Evolutionary conservation across 23 tunicate genomes (phyloP).

Genomic region (Styela plicata): DNA sequence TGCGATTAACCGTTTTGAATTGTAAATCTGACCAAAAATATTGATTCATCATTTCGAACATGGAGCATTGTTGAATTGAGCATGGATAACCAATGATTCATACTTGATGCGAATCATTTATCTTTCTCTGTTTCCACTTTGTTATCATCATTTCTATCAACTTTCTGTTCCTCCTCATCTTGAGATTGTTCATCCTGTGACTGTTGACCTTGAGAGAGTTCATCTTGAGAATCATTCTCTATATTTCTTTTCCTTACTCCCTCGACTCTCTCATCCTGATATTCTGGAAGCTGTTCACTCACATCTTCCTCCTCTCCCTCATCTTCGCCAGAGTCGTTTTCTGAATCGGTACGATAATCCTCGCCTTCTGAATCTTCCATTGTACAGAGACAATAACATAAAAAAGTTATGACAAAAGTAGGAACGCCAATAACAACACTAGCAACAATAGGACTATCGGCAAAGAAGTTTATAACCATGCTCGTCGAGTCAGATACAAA

Average conservation of each 20-base stretch:
- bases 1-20: no score
- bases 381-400: constrained; percentile 77
- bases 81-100: no score
- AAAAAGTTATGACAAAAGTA: constrained; percentile 39
- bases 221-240: constrained; percentile 3
- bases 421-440: constrained; percentile 62
- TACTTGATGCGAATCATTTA: no score
- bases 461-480: constrained; percentile 35
- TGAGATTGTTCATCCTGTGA: background rate
- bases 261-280: background rate
- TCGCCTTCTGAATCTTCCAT: constrained; percentile 44
- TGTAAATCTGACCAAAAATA: no score
- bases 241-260: background rate
- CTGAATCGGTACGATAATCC: constrained; percentile 3
- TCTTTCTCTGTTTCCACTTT: background rate
- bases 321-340: constrained; percentile 15
- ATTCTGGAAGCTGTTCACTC: background rate
- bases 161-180: background rate
- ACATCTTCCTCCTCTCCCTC: constrained; percentile 16
- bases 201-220: background rate
- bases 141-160: background rate
- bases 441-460: constrained; percentile 56
- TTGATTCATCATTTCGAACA: no score
- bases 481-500: constrained; percentile 28
- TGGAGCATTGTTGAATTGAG: no score